Evolutionary conservation across 64 coral and sea anemone species (phyloP), one percentile per base, ranked within the genome.

Genomic region (Montipora foliosa): DNA sequence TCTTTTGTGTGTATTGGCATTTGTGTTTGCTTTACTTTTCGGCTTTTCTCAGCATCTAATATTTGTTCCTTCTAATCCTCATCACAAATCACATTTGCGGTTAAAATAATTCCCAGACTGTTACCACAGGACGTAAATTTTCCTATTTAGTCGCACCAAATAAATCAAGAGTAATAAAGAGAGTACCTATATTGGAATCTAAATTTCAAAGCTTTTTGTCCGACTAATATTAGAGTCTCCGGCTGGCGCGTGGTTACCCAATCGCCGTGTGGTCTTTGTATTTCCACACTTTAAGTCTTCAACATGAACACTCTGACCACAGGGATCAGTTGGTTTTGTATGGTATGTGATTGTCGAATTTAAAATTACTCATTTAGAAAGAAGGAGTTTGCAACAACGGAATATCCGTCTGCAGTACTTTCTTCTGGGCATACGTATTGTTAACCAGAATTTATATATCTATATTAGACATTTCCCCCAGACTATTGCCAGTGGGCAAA

Each of bases 41-140:
- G 22, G 69, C 69, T 20, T 29, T 73, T 76, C 74, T 14, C 74
- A 76, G 74, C 29, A 76, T 76, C 74, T 12, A 76, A 76, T 47
- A 76, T 76, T 45, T 44, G 25, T 14, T 76, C 29, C 11, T 64
- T 64, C 29, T 25, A 74, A 24, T 29, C 19, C 20, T 4, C n/a
- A 29, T n/a, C 25, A 5, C 24, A 74, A 76, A 76, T 37, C 11
- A 37, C 12, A 12, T 12, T 25, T 74, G 20, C 4, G 70, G 70
- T 25, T 74, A 25, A 37, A 74, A 25, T 25, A 13, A 47, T 64
- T 15, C 61, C 61, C 11, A 7, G 10, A 10, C 52, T 10, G 52
- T 64, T 64, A 64, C 61, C 61, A 64, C 8, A 14, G 13, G 61
- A 4, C 61, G 6, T 11, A 11, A 57, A 57, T 57, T 11, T 6